Base-by-base conservation (phyloP, 37 sponge, comb jelly and placozoan species). In the Eunapius fragilis region DNA sequence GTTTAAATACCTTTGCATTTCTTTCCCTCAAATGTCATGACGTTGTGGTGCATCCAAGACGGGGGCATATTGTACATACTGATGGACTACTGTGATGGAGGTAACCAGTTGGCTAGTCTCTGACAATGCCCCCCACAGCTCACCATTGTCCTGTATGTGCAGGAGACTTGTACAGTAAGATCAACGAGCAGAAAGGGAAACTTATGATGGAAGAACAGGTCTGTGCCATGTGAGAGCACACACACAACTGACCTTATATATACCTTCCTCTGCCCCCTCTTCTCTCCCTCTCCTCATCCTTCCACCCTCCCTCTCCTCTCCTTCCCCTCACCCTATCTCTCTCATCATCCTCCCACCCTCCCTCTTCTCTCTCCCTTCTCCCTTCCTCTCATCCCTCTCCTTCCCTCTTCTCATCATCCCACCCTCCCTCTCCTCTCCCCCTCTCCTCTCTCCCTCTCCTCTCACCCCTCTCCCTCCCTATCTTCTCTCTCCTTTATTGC, bases 31-130 rank as follows among this genome's bases (percentile, higher is more conserved):
- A 45, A 45, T 45, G 9, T 11, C 47, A 45, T 11, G 4, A 45
- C 4, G 4, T n/a, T 69, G 34, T 72, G 22, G 70, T 9, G 48
- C 67, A 10, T 30, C 49, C 19, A 69, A 91, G 96, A 88, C 24
- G 68, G 76, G 68, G 98, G 98, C 25, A 83, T 36, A 68, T 83
- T 98, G 78, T 96, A 84, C 80, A 98, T 98, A 79, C 95, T 94
- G 37, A 98, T 98, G 98, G 98, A 98, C 80, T 98, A 98, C 72
- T 96, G 97, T 82, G 98, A 98, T 84, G 98, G 93, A 86, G 97
- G 91, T 91, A 85, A 68, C 23, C 6, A 14, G 17, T 69, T 68
- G 6, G n/a, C n/a, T n/a, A n/a, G n/a, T n/a, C n/a, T n/a, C n/a
- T n/a, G n/a, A n/a, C n/a, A n/a, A n/a, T n/a, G n/a, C n/a, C n/a